A percentile compares a stretch with the other conserved stretches of the same genome.
Evolutionary conservation across 2,113 vertebrate genomes (phyloP).

Genomic region (Lycocorax pyrrhopterus): DNA sequence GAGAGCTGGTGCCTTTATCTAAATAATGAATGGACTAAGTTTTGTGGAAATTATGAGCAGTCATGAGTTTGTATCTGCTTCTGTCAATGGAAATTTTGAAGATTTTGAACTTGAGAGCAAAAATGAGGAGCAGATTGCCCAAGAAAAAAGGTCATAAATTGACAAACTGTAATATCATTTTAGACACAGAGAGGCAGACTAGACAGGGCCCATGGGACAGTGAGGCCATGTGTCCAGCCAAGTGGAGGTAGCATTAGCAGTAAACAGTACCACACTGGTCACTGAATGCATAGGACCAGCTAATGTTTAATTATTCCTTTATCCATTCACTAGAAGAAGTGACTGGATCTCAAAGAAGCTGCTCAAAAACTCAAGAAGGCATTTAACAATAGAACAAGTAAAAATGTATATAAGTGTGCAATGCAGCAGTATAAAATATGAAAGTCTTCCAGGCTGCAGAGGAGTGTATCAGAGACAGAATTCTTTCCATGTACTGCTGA

Average conservation of each 20-base stretch:
- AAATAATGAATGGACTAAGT: background rate
- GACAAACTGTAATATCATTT: background rate
- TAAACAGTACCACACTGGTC: background rate
- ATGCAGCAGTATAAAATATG: background rate
- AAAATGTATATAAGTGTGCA: background rate
- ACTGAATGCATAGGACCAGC: background rate
- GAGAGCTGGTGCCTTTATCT: background rate
- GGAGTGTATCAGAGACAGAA: background rate
- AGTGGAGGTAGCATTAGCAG: background rate
- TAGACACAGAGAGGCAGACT: background rate
- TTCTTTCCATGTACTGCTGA: background rate
- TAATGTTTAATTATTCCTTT: background rate
- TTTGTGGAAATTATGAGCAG: background rate
- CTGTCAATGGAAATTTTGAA: background rate
- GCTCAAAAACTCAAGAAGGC: background rate
- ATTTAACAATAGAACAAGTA: background rate
- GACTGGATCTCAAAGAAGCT: background rate
- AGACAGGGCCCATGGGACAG: background rate
- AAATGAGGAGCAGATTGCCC: background rate
- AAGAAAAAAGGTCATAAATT: background rate
- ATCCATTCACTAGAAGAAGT: background rate
- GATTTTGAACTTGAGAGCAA: background rate
- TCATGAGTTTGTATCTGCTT: background rate
- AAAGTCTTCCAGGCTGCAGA: background rate
- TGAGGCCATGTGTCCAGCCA: background rate